Evolutionary conservation across 2,888 invertebrate genomes (phyloP).

Genomic region (Noctua pronuba): DNA sequence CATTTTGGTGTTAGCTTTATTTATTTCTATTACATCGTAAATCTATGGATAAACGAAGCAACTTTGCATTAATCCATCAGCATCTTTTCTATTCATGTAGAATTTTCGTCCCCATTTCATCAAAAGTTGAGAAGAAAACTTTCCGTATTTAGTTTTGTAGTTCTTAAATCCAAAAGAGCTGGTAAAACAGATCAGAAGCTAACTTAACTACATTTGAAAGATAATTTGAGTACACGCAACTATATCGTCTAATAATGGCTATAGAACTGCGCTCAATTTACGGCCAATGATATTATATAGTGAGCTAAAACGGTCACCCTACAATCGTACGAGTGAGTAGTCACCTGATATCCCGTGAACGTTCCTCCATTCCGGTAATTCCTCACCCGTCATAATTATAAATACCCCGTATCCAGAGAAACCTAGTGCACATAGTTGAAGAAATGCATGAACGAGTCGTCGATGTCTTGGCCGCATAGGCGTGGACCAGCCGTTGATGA

Average conservation of each 20-base stretch:
- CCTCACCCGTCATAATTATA: background rate
- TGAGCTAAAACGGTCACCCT: constrained; percentile 2
- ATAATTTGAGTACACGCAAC: constrained; percentile 2
- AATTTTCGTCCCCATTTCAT: background rate
- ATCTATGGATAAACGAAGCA: background rate
- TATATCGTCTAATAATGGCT: constrained; percentile 23
- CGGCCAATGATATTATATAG: constrained; percentile 14
- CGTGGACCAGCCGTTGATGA: constrained; percentile 79
- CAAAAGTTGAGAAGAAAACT: background rate
- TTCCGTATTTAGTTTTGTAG: background rate
- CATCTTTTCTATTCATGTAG: background rate
- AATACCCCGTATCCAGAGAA: constrained; percentile 59
- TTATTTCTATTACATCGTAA: background rate
- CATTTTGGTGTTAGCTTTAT: background rate
- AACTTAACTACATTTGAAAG: background rate
- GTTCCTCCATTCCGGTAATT: background rate
- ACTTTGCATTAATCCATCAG: background rate
- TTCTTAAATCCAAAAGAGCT: background rate
- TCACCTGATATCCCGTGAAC: constrained; percentile 74
- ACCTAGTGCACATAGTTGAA: constrained; percentile 74
- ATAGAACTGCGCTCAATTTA: background rate
- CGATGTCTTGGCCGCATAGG: constrained; percentile 73
- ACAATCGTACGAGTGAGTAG: constrained; percentile 16
- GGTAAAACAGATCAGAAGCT: background rate
- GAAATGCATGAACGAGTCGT: constrained; percentile 68